Base-by-base conservation (phyloP, 1,140 invertebrate genomes). In the Idris sp. region DNA sequence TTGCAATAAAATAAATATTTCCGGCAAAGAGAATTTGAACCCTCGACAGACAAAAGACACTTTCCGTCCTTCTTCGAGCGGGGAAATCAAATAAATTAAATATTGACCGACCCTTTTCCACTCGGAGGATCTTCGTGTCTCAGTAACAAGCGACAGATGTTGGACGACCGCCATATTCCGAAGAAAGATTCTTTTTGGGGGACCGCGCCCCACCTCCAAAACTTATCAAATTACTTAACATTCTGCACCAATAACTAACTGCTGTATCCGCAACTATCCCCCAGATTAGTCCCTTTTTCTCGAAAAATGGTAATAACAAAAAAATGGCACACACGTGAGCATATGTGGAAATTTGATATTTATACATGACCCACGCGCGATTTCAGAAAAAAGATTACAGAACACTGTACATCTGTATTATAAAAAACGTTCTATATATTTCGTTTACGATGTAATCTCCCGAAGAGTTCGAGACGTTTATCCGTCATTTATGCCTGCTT, bases 91-190 rank as follows among this genome's bases (percentile, higher is more conserved):
- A 72, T 51, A 62, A 68, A 76, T 76, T 48, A 62, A 76, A 72
- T 64, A 76, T 69, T 43, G 49, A 46, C 41, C 61, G 61, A 56
- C 62, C 62, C 67, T 72, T 68, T 62, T 51, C 48, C 38, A 56
- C 19, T 41, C 19, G 25, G 56, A 61, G 33, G 44, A 56, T 62
- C 62, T 48, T 67, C 61, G 41, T 30, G 54, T 48, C 49, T 49
- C 28, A 31, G 62, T 79, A 83, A 80, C 77, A 75, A 80, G 73
- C 83, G 81, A 81, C 85, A 86, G 84, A 86, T 86, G 85, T 83
- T 76, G 72, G 75, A 58, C 65, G 69, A 75, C 74, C 84, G 79
- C 81, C 82, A 84, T 85, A 62, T 77, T 73, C 61, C 33, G 58
- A 72, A 64, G 56, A 53, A 58, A 78, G 71, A 80, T 78, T 69